Base-by-base conservation (phyloP, 2,113 vertebrate species). In the Chitala chitala region DNA sequence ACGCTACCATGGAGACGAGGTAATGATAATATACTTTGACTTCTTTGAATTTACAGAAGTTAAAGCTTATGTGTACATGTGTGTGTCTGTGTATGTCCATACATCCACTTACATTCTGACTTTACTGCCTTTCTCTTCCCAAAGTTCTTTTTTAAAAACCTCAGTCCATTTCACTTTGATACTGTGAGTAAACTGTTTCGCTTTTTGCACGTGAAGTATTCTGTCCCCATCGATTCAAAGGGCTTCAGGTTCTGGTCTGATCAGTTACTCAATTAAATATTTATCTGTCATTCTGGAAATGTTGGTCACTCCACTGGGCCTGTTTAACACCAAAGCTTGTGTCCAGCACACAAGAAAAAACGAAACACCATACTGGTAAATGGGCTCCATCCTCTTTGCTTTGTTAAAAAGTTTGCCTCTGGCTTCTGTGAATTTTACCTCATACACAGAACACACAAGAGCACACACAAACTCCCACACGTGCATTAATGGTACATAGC, bases 211-310 rank as follows among this genome's bases (percentile, higher is more conserved):
- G 10, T 24, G 29, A 48, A 63, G 50, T 40, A 44, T 51, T 63
- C 42, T 48, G 44, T 33, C 5, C 29, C 44, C 8, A 26, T 36
- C 40, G 26, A 46, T 29, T 38, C 65, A 54, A 55, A 55, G 50
- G 31, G 51, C 42, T 48, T 40, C 64, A 69, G 64, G 24, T 15
- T 17, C 31, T 40, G 26, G 65, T 20, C 36, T 36, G 24, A 75
- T 69, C 64, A n/a, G 51, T 73, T 38, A 69, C n/a, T 50, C 36
- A 24, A 69, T 69, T 63, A 75, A 69, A 69, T 48, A 38, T 56
- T 58, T 64, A 58, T 69, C 64, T 29, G 33, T 69, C 51, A 55
- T 56, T 33, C 38, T 38, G 44, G 42, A 42, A 40, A 38, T 36
- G 38, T 56, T 64, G 17, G 0, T 75, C 64, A 69, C n/a, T 26